Evolutionary conservation across 1,140 invertebrate genomes (phyloP), one percentile per base, ranked within the genome.

Genomic region (Formica exsecta): DNA sequence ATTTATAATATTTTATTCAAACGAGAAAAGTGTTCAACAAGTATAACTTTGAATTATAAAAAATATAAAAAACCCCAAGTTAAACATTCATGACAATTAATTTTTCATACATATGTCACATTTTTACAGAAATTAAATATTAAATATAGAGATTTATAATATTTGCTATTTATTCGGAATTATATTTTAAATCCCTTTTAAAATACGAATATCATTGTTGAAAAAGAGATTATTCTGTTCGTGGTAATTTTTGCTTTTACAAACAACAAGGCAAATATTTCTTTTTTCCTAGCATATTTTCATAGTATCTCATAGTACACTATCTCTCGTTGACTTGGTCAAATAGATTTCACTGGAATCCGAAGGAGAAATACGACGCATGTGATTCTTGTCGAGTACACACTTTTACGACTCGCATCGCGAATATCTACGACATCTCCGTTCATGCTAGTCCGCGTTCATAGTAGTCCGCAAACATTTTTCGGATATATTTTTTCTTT

Each of bases 381-480:
- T 90, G 41, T 79, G 80, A 87, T 90, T 90, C 81, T 80, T 85
- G 86, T 71, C 61, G 81, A 64, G 32, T 76, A 48, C 75, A 85
- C 88, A 90, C 75, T 90, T 86, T 64, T 41, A 65, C 62, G 87
- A 87, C 86, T 90, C 80, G 61, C 48, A 29, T 65, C 70, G 76
- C 41, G 59, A 86, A 66, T 90, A 88, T 89, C 77, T 59, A 19
- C 22, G n/a, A 29, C 76, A 86, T 86, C 88, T 36, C 70, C 38
- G 22, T 41, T 70, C 61, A 36, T 51, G 57, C 29, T 48, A 48
- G 32, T 32, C 3, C 32, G 3, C 32, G 3, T 32, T 32, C 32
- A 32, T 32, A 32, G 9, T 36, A 80, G 68, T 86, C 3, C 61
- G 51, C 48, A 13, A 71, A 87, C 74, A 57, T 81, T 61, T 68